Conservation (phyloP, 2,888 invertebrate species). For the Parnassius orleans region DNA sequence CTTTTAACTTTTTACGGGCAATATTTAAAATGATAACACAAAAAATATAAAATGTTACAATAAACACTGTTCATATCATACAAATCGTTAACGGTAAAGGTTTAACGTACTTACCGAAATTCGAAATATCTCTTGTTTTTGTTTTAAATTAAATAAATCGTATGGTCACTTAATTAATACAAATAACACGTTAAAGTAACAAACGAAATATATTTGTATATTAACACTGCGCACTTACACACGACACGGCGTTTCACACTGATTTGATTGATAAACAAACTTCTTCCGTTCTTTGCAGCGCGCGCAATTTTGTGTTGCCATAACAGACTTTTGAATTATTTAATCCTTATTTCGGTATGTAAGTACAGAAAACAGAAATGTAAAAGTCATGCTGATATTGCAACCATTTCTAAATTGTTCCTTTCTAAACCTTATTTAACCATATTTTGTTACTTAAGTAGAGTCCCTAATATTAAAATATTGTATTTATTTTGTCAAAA, state of each 20-base stretch:
- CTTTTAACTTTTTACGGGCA: no score
- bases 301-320: conserved; percentile 65
- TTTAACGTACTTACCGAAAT: conserved; percentile 8
- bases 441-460: no score
- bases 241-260: conserved; percentile 19
- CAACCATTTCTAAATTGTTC: no score
- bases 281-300: conserved; percentile 63
- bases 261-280: conserved; percentile 76
- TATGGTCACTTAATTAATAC: neutral
- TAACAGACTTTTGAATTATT: conserved; percentile 25
- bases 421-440: no score
- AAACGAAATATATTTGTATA: conserved; percentile 2
- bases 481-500: no score
- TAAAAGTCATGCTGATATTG: no score
- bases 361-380: no score
- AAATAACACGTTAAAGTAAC: neutral
- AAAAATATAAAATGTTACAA: no score
- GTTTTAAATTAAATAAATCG: conserved; percentile 6
- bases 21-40: no score
- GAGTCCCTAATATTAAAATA: no score
- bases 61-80: no score
- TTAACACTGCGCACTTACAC: conserved; percentile 19
- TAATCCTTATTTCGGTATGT: no score
- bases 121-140: conserved; percentile 1
- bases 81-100: neutral